Evolutionary conservation across 1,140 invertebrate genomes (phyloP).

Genomic region (Cydia strobilella): DNA sequence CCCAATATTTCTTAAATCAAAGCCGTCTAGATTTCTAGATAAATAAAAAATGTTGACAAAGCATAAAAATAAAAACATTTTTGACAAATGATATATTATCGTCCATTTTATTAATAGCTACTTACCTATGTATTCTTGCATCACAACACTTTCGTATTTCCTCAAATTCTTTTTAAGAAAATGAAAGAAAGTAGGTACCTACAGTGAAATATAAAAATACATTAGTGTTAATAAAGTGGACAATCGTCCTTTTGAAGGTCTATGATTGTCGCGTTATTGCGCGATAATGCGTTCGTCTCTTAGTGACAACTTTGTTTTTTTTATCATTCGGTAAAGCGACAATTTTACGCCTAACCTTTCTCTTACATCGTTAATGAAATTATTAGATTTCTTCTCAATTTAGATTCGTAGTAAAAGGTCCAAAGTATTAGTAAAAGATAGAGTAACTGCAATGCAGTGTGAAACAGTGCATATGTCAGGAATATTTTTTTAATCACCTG

Average conservation of each 20-base stretch:
- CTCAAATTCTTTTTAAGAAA: not conserved
- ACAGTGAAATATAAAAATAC: too few relatives aligned
- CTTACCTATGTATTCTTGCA: not conserved
- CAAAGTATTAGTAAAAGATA: conserved; percentile 34
- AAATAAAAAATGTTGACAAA: not conserved
- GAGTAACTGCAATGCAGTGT: conserved; percentile 75
- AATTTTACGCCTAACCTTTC: not conserved
- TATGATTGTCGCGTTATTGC: too few relatives aligned
- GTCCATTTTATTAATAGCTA: not conserved
- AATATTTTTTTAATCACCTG: conserved; percentile 54
- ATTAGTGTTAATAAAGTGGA: too few relatives aligned
- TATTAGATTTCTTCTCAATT: conserved; percentile 12
- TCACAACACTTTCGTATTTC: not conserved
- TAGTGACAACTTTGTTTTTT: too few relatives aligned
- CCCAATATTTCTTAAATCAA: not conserved
- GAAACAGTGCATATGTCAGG: conserved; percentile 55
- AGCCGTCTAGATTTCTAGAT: not conserved
- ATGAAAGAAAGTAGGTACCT: not conserved
- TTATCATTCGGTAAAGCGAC: not conserved
- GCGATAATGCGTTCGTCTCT: too few relatives aligned
- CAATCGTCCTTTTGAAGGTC: too few relatives aligned
- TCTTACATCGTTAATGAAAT: conserved; percentile 1
- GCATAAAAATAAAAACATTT: not conserved
- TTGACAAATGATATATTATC: not conserved
- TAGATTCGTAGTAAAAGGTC: conserved; percentile 35